These are phyloP conservation scores for Lemur catta DNA, from an alignment of 2,797 vertebrate species.

Conservation along the genomic window DNA sequence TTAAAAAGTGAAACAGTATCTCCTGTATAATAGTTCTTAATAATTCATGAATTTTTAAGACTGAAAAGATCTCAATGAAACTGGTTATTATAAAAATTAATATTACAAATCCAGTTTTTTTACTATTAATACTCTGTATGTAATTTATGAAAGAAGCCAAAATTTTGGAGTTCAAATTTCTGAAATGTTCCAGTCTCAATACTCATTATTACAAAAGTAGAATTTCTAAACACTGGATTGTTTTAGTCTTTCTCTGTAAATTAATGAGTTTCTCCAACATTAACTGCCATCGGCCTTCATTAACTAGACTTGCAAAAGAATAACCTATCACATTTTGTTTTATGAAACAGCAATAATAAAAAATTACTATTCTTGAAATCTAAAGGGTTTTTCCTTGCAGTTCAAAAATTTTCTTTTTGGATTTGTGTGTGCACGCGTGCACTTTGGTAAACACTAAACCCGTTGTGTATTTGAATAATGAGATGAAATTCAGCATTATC, in stretches of 20 bases:
- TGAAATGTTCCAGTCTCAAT: not conserved
- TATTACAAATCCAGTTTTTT: conserved; percentile 14
- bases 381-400: not conserved
- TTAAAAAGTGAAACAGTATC: not conserved
- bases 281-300: not conserved
- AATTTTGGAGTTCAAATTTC: not conserved
- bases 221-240: not conserved
- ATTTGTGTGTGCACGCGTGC: too few species aligned
- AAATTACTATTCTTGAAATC: not conserved
- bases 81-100: conserved; percentile 14
- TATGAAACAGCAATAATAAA: conserved; percentile 17
- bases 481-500: not conserved
- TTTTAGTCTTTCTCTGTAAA: conserved; percentile 14
- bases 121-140: not conserved
- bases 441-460: not conserved
- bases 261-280: not conserved
- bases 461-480: not conserved
- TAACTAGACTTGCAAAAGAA: conserved; percentile 29
- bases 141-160: conserved; percentile 44
- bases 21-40: not conserved
- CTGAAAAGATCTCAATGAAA: conserved; percentile 12
- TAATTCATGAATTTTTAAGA: conserved; percentile 22
- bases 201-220: conserved; percentile 5
- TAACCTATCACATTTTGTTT: not conserved
- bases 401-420: conserved; percentile 15